Percentiles rank a stretch among this genome's conserved stretches.
These are phyloP conservation scores for Rotaria magnacalcarata DNA, from an alignment of 2,888 invertebrate species.

Conservation along the genomic window DNA sequence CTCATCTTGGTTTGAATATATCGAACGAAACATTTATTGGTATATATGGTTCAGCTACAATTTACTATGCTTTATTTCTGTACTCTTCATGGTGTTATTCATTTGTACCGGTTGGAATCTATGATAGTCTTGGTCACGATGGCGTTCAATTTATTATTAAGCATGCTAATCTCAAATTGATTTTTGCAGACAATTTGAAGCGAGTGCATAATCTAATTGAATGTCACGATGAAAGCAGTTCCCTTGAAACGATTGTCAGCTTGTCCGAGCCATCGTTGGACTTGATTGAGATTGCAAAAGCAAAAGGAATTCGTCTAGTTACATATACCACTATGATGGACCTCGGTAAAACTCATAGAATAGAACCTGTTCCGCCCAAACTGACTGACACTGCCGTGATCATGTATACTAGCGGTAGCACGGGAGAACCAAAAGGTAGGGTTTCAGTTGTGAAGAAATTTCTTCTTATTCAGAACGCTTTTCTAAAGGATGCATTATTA, in stretches of 20 bases:
- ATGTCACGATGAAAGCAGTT: conserved; percentile 68
- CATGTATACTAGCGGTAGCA: conserved; percentile 79
- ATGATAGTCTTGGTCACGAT: conserved; percentile 41
- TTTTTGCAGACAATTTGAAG: conserved; percentile 80
- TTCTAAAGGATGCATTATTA: background rate
- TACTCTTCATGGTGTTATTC: conserved; percentile 36
- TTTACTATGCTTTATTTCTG: conserved; percentile 63
- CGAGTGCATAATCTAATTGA: conserved; percentile 80
- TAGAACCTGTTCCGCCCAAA: conserved; percentile 47
- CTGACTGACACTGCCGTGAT: background rate
- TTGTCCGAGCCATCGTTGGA: conserved; percentile 74
- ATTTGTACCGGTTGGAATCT: conserved; percentile 40
- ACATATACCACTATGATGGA: conserved; percentile 73
- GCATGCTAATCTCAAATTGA: conserved; percentile 72
- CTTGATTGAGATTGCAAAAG: conserved; percentile 74
- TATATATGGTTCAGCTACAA: conserved; percentile 86
- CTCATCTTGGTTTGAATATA: conserved; percentile 69
- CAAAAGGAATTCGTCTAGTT: conserved; percentile 74
- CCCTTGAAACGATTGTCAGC: conserved; percentile 73
- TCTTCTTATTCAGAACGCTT: background rate
- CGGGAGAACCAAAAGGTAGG: conserved; percentile 78
- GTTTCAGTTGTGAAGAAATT: background rate
- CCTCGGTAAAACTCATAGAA: conserved; percentile 49
- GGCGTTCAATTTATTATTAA: conserved; percentile 42
- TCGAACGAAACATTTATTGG: conserved; percentile 69